These are phyloP conservation scores for Pelmatolapia mariae DNA, from an alignment of 2,113 vertebrate species.

Conservation along the genomic window DNA sequence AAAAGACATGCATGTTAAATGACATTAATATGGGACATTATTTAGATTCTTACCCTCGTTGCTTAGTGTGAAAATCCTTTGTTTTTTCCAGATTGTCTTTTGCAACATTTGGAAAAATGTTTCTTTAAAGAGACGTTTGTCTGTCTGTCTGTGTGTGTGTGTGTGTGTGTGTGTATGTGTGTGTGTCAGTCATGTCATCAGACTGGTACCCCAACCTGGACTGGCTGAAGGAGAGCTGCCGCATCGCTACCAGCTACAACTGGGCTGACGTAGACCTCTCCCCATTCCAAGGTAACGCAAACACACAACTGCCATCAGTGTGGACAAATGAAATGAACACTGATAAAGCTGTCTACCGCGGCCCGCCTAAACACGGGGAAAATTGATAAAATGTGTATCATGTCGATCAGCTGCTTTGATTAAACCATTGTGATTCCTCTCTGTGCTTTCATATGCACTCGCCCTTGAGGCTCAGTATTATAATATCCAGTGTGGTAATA, in stretches of 20 bases:
- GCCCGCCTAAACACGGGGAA: neutral
- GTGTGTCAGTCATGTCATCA: constrained; percentile 46
- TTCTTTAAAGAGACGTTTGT: neutral
- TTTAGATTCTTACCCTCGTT: neutral
- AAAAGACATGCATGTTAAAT: neutral
- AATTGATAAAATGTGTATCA: constrained; percentile 13
- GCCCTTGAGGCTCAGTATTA: constrained; percentile 37
- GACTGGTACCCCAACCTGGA: constrained; percentile 86
- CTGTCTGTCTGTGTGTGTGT: neutral
- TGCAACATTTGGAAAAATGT: neutral
- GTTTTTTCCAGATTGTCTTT: neutral
- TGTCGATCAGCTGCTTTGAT: constrained; percentile 41
- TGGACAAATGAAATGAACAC: neutral
- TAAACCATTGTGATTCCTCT: constrained; percentile 35
- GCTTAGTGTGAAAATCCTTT: neutral
- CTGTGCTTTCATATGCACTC: constrained; percentile 16
- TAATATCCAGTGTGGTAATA: constrained; percentile 36
- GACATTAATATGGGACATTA: neutral
- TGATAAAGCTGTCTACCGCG: neutral
- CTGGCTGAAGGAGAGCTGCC: constrained; percentile 85
- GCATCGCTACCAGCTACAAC: constrained; percentile 85
- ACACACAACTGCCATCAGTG: neutral
- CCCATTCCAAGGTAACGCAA: constrained; percentile 80
- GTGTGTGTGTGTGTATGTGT: neutral
- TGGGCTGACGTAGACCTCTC: constrained; percentile 87